These are phyloP conservation scores for Pammene aurita DNA, from an alignment of 2,888 invertebrate species.

Conservation along the genomic window DNA sequence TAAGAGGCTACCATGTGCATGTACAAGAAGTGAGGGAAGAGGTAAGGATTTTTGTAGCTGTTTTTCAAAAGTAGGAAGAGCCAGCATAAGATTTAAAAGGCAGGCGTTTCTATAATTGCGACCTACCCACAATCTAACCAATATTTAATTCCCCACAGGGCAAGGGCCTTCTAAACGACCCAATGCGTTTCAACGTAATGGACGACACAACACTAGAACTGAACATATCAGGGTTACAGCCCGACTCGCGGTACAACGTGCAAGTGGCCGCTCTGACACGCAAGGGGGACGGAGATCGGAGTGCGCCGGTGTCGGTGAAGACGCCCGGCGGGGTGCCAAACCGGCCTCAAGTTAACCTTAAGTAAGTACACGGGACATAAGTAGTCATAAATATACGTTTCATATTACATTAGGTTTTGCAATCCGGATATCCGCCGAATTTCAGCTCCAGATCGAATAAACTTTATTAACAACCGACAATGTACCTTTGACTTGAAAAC, in stretches of 20 bases:
- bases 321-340: slow-evolving; percentile 97
- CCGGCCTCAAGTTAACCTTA: slow-evolving; percentile 90
- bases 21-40: slow-evolving; percentile 95
- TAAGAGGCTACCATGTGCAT: slow-evolving; percentile 98
- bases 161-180: slow-evolving; percentile 92
- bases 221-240: slow-evolving; percentile 95
- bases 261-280: slow-evolving; percentile 98
- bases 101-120: too few species aligned
- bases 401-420: too few species aligned
- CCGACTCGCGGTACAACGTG: slow-evolving; percentile 96
- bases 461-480: too few species aligned
- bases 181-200: slow-evolving; percentile 93
- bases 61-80: neutral
- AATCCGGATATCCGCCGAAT: too few species aligned
- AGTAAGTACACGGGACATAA: slow-evolving; percentile 79
- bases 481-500: too few species aligned
- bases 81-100: too few species aligned
- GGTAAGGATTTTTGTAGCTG: slow-evolving; percentile 72
- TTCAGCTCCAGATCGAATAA: too few species aligned
- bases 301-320: slow-evolving; percentile 91
- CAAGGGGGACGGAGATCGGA: slow-evolving; percentile 98
- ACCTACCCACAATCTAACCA: neutral
- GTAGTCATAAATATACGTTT: too few species aligned
- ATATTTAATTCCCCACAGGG: slow-evolving; percentile 78
- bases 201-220: slow-evolving; percentile 90